These are phyloP conservation scores for Agriopis leucophaearia DNA, from an alignment of 2,888 invertebrate genomes.

Conservation along the genomic window DNA sequence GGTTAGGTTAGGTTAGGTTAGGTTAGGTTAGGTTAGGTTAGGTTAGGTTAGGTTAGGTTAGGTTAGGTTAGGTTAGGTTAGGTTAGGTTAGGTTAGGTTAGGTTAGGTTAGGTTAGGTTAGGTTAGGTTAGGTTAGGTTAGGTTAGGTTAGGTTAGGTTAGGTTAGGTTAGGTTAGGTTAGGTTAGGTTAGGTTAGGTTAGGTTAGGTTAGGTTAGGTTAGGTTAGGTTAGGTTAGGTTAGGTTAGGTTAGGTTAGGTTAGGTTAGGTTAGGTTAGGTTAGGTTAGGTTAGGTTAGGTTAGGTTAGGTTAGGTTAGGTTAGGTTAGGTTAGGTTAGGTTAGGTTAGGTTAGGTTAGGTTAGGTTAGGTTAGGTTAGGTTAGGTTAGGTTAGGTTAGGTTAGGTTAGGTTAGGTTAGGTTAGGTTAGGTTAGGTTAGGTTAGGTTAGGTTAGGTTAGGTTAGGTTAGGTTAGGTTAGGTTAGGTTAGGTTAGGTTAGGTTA, in stretches of 20 bases:
- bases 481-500: conserved; percentile 5
- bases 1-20: conserved; percentile 5
- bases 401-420: conserved; percentile 5
- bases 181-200: conserved; percentile 5
- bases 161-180: conserved; percentile 5
- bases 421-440: conserved; percentile 5
- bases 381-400: conserved; percentile 5
- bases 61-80: conserved; percentile 5
- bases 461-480: conserved; percentile 5
- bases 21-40: conserved; percentile 5
- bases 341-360: conserved; percentile 5
- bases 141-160: conserved; percentile 5
- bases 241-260: conserved; percentile 5
- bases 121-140: conserved; percentile 5
- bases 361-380: conserved; percentile 5
- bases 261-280: conserved; percentile 5
- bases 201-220: conserved; percentile 5
- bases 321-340: conserved; percentile 5
- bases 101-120: conserved; percentile 5
- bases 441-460: conserved; percentile 5
- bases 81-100: conserved; percentile 5
- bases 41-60: conserved; percentile 5
- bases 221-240: conserved; percentile 5
- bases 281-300: conserved; percentile 5
- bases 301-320: conserved; percentile 5